A percentile compares a stretch with the other conserved stretches of the same genome.
phyloP scores from a whole-genome alignment of 2,888 invertebrate species.

The Ashinkailepas kermadecensis region DNA sequence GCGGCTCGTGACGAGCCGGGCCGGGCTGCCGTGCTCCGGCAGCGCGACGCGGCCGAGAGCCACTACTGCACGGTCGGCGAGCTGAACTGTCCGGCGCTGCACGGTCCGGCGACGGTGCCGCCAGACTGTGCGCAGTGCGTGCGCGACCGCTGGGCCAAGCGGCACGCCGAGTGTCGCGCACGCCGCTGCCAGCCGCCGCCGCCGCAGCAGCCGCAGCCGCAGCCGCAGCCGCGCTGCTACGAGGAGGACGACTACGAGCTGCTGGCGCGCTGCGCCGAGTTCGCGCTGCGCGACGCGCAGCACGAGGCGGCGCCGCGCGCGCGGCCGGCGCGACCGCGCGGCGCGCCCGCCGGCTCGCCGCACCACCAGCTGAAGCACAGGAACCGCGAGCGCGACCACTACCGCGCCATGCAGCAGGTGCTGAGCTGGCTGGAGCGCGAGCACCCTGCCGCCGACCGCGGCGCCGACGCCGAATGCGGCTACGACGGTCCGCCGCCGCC shows the following conservation, averaged over 20 bases:
- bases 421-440: constrained; percentile 48
- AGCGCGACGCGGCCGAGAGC: constrained; percentile 35
- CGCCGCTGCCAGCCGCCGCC: constrained; percentile 11
- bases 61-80: constrained; percentile 31
- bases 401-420: constrained; percentile 53
- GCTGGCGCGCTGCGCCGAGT: constrained; percentile 20
- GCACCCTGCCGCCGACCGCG: not conserved
- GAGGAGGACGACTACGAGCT: constrained; percentile 23
- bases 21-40: constrained; percentile 40
- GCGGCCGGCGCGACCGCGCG: constrained; percentile 28
- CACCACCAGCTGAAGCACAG: constrained; percentile 30
- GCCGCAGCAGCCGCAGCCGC: not conserved
- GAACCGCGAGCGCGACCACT: constrained; percentile 46
- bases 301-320: constrained; percentile 15
- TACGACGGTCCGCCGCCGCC: constrained; percentile 43
- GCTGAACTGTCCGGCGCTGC: constrained; percentile 39
- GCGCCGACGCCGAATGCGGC: not conserved
- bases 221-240: constrained; percentile 16
- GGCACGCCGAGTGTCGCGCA: not conserved
- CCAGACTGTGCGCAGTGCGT: not conserved
- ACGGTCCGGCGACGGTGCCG: constrained; percentile 36
- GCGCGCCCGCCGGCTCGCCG: constrained; percentile 26
- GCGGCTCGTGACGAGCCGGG: constrained; percentile 36
- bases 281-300: constrained; percentile 21
- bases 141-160: not conserved